Evolutionary conservation across 2,888 invertebrate genomes (phyloP).

Genomic region (Leucoma salicis): DNA sequence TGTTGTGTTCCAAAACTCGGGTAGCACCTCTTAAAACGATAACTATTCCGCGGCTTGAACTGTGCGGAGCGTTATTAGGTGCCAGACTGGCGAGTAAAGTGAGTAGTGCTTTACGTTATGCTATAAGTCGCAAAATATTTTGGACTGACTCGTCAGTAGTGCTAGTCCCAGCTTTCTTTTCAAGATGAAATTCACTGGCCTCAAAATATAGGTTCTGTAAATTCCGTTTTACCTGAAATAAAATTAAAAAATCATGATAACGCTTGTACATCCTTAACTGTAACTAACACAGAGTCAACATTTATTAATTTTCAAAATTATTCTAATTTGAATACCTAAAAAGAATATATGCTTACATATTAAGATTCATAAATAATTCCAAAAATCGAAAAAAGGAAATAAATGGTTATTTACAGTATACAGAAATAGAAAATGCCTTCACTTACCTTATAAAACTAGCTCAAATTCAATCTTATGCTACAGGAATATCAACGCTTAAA

Average conservation of each 20-base stretch:
- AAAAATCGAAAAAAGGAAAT: background rate
- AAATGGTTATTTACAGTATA: background rate
- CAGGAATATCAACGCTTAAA: background rate
- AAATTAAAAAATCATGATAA: background rate
- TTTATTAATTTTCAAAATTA: background rate
- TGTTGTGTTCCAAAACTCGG: conserved; percentile 21
- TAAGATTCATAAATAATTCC: background rate
- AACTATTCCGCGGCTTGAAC: conserved; percentile 26
- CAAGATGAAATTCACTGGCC: background rate
- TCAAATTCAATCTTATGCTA: background rate
- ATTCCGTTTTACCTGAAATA: background rate
- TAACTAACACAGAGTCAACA: background rate
- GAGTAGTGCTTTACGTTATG: no score
- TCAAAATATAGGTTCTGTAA: background rate
- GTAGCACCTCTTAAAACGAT: conserved; percentile 22
- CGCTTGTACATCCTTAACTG: background rate
- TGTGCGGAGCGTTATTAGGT: no score
- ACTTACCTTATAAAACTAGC: background rate
- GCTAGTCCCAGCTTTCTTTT: background rate
- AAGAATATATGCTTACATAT: background rate
- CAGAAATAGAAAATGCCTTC: no score
- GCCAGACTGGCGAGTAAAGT: no score
- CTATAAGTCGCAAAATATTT: no score
- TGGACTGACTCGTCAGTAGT: no score
- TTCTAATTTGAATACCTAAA: background rate